Evolutionary conservation across 2,888 invertebrate genomes (phyloP).

Genomic region (Alcis repandata): DNA sequence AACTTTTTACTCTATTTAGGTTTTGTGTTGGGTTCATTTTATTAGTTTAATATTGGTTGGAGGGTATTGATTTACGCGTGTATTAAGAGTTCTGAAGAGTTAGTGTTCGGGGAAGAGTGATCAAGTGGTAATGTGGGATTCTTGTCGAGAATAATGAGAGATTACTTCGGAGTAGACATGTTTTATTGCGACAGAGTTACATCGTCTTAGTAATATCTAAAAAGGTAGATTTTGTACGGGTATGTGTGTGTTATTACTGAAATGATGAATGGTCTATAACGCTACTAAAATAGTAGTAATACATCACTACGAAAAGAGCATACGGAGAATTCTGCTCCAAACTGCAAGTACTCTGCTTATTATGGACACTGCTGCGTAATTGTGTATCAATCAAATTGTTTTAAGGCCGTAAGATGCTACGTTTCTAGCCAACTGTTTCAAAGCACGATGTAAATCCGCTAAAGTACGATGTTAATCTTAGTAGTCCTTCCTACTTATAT

Average conservation of each 20-base stretch:
- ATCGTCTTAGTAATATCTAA: too few species aligned
- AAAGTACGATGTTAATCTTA: too few species aligned
- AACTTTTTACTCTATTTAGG: conserved; percentile 62
- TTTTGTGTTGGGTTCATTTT: conserved; percentile 35
- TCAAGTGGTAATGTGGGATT: conserved; percentile 5
- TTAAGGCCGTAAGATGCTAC: background rate
- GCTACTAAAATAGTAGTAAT: background rate
- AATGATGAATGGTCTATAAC: too few species aligned
- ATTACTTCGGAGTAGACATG: too few species aligned
- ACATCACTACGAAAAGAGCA: conserved; percentile 4
- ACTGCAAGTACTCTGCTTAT: conserved; percentile 3
- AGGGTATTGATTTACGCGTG: conserved; percentile 45
- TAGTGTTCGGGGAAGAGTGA: conserved; percentile 35
- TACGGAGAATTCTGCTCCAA: background rate
- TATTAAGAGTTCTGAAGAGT: background rate
- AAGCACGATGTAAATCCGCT: too few species aligned
- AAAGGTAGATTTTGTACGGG: too few species aligned
- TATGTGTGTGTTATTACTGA: too few species aligned
- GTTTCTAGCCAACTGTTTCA: conserved; percentile 16
- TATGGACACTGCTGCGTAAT: conserved; percentile 2
- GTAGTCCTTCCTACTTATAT: too few species aligned
- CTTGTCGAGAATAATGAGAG: background rate
- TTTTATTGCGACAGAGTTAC: too few species aligned
- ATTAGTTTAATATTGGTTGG: conserved; percentile 27
- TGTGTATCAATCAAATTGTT: background rate